Conservation (phyloP, 2,797 vertebrate genomes). For the Nyctibius grandis region DNA sequence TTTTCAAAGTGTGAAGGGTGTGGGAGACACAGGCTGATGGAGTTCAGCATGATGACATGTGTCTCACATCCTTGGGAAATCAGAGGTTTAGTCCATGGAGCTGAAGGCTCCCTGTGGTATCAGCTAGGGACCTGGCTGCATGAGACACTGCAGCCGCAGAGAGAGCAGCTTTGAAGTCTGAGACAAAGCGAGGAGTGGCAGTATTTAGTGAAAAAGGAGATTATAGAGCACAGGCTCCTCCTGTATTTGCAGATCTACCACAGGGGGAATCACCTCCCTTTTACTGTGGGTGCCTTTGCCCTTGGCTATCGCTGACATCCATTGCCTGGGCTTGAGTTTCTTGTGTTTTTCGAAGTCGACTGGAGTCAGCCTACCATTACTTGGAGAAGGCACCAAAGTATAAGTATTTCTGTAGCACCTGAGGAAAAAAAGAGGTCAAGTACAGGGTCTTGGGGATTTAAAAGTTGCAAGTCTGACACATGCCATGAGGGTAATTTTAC, state of each 20-base stretch:
- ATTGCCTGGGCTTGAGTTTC: not conserved
- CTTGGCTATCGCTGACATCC: fast-evolving
- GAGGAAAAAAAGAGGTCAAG: not conserved
- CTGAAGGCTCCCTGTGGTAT: not conserved
- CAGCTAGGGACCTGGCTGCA: not conserved
- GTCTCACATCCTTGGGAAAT: not conserved
- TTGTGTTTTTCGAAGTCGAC: not conserved
- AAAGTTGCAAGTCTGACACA: not conserved
- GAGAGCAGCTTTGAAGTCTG: not conserved
- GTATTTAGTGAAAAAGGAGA: not conserved
- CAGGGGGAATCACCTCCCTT: not conserved
- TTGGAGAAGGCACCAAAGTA: not conserved
- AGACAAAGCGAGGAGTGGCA: not conserved
- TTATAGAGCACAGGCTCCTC: not conserved
- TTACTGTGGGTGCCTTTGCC: not conserved
- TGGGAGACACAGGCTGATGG: not conserved
- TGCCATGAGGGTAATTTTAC: not conserved
- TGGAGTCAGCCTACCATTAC: not conserved
- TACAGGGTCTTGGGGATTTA: not conserved
- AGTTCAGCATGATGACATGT: fast-evolving
- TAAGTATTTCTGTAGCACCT: not conserved
- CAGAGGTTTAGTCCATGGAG: not conserved
- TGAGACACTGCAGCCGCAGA: not conserved
- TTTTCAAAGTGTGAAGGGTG: not conserved
- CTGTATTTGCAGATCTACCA: not conserved